These are phyloP conservation scores for Menura novaehollandiae DNA, from an alignment of 2,113 vertebrate genomes.

Conservation along the genomic window DNA sequence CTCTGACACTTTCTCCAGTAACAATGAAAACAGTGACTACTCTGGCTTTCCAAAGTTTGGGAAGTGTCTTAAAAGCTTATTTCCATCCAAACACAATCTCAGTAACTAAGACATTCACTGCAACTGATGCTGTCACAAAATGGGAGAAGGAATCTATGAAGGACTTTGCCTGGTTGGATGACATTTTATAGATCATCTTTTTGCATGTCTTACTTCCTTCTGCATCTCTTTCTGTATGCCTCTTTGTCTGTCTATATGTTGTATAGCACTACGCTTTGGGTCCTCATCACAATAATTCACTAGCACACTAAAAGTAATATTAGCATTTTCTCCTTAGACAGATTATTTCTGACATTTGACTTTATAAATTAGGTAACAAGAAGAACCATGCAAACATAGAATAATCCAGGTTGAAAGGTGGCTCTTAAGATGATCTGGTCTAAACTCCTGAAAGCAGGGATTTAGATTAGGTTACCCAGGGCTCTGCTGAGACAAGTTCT, in stretches of 20 bases:
- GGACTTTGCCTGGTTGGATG: background rate
- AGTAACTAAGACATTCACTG: background rate
- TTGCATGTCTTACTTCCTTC: background rate
- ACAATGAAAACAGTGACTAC: background rate
- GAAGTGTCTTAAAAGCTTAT: background rate
- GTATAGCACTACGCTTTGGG: background rate
- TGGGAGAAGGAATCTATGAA: background rate
- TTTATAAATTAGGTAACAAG: background rate
- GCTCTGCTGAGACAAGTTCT: background rate
- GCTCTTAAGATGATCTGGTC: background rate
- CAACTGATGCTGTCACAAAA: background rate
- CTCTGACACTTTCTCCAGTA: background rate
- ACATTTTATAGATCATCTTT: background rate
- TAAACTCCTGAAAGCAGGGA: background rate
- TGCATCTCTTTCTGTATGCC: background rate
- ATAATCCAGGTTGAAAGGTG: background rate
- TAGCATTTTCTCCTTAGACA: background rate
- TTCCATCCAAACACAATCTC: background rate
- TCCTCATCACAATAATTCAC: background rate
- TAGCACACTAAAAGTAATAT: background rate
- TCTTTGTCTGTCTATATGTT: background rate
- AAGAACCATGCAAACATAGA: background rate
- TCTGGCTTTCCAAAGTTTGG: background rate
- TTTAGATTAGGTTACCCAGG: background rate
- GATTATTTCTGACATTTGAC: background rate